Evolutionary conservation across 2,888 invertebrate species (phyloP).

Genomic region (Xiphydria camelus): DNA sequence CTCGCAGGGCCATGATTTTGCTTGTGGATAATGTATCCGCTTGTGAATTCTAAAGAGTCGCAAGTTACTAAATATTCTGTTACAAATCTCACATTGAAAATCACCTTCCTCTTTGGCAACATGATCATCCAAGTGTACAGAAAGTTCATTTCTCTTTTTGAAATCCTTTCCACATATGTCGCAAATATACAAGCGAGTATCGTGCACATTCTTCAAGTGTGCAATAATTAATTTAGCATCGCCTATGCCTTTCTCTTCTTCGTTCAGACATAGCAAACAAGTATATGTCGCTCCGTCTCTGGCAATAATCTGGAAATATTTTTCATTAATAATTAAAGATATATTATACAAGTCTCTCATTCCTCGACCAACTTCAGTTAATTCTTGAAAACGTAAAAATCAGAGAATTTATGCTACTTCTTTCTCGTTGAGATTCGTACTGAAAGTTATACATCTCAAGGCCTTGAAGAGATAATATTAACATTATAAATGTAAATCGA

Average conservation of each 20-base stretch:
- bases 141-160: constrained; percentile 66
- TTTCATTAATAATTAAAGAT: too few species aligned
- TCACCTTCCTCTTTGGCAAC: constrained; percentile 67
- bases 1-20: constrained; percentile 67
- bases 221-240: constrained; percentile 65
- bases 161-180: constrained; percentile 71
- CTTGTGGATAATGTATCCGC: constrained; percentile 66
- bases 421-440: too few species aligned
- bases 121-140: constrained; percentile 67
- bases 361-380: too few species aligned
- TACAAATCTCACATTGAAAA: constrained; percentile 68
- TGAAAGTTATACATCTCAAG: not conserved
- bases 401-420: too few species aligned
- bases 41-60: constrained; percentile 67
- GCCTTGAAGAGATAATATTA: not conserved
- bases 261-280: constrained; percentile 61
- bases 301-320: constrained; percentile 15
- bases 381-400: too few species aligned
- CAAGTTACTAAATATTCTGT: constrained; percentile 65
- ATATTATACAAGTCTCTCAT: too few species aligned
- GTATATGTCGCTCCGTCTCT: constrained; percentile 51
- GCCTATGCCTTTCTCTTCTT: constrained; percentile 54
- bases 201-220: constrained; percentile 68
- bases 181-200: constrained; percentile 70
- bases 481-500: not conserved